These are phyloP conservation scores for Gavia stellata DNA, from an alignment of 2,113 vertebrate genomes.

Conservation along the genomic window DNA sequence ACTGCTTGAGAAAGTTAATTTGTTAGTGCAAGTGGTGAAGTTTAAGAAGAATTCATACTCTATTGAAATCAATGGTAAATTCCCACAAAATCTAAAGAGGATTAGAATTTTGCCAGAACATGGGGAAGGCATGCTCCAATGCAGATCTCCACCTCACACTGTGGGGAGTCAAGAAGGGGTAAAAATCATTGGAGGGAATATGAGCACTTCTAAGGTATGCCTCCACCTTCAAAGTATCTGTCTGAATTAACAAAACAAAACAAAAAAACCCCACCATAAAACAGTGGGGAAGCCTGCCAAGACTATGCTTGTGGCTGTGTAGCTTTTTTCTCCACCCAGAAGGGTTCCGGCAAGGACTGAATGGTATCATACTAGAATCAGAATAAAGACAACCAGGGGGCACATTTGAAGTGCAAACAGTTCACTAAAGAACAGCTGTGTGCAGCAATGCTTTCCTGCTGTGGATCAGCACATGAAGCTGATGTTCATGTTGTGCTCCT, in stretches of 20 bases:
- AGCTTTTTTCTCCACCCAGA: background rate
- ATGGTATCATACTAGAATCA: background rate
- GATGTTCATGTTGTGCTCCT: background rate
- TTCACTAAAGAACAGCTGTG: background rate
- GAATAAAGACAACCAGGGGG: background rate
- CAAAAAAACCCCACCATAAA: too few species aligned
- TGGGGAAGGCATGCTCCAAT: background rate
- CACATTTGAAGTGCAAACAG: background rate
- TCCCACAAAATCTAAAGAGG: background rate
- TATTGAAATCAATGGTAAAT: background rate
- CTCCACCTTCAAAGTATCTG: background rate
- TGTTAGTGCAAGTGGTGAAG: background rate
- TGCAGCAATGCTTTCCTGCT: background rate
- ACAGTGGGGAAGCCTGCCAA: background rate
- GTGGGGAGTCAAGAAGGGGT: background rate
- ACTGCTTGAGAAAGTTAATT: background rate
- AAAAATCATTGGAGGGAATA: background rate
- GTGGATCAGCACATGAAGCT: background rate
- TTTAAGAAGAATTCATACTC: background rate
- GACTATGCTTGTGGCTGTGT: accelerated
- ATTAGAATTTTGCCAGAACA: background rate
- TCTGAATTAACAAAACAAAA: background rate
- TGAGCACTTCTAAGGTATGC: background rate
- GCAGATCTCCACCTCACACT: background rate
- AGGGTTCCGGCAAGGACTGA: background rate